Evolutionary conservation across 1,140 invertebrate species (phyloP).

Genomic region (Caenorhabditis tropicalis): DNA sequence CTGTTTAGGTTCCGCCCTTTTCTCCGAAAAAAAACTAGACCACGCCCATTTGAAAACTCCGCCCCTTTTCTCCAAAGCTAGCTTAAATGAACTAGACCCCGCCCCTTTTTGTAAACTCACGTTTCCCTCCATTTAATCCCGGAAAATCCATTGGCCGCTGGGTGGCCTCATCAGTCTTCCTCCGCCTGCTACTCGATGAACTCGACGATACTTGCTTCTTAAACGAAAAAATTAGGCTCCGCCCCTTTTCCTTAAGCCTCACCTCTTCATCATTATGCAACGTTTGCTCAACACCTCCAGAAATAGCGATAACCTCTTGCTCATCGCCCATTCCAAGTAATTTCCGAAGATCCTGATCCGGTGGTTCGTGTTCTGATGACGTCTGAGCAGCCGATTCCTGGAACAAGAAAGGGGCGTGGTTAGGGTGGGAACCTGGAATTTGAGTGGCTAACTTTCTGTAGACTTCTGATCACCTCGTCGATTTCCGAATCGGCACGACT

Average conservation of each 20-base stretch:
- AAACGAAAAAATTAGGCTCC: neutral
- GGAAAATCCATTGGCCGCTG: neutral
- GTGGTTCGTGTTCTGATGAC: neutral
- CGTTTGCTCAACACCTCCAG: neutral
- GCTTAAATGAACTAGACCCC: no score
- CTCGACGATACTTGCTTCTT: neutral
- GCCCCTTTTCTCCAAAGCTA: no score
- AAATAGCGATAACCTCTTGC: neutral
- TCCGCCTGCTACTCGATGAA: neutral
- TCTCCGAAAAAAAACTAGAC: no score
- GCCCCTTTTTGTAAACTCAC: no score
- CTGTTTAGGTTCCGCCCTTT: no score
- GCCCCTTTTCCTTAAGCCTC: neutral
- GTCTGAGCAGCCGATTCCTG: neutral
- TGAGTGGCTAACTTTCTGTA: neutral
- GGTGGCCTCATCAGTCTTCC: neutral
- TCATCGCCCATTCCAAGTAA: constrained; percentile 10
- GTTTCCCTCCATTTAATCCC: neutral
- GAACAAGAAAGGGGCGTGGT: neutral
- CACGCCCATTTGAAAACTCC: no score
- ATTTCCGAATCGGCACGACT: constrained; percentile 1
- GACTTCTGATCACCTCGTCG: constrained; percentile 2
- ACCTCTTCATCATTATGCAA: neutral
- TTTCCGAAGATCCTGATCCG: neutral
- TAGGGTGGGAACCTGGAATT: neutral